A percentile compares a stretch with the other conserved stretches of the same genome.
Conservation (phyloP, 2,888 invertebrate genomes). For the Eupelmus urozonus region DNA sequence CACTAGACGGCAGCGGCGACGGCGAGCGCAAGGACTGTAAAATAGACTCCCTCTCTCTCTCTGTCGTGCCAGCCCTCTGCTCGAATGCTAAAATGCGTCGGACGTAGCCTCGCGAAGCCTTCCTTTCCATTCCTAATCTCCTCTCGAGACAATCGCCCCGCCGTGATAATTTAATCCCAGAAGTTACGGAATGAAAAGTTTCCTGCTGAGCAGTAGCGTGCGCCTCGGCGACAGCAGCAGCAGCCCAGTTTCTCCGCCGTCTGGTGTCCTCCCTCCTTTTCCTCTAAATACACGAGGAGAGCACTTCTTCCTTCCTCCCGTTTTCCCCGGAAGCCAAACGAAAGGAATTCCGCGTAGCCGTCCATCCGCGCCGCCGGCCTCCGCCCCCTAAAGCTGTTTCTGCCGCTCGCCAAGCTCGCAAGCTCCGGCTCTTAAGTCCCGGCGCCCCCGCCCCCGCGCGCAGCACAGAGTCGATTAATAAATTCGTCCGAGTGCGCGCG, state of each 20-base stretch:
- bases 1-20: conserved; percentile 4
- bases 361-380: conserved; percentile 17
- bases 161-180: conserved; percentile 76
- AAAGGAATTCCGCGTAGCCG: conserved; percentile 58
- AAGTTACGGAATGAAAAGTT: conserved; percentile 76
- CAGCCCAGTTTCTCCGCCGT: conserved; percentile 46
- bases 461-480: conserved; percentile 68
- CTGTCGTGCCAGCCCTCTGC: conserved; percentile 14
- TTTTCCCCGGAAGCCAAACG: conserved; percentile 57
- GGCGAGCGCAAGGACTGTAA: conserved; percentile 42
- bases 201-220: conserved; percentile 65
- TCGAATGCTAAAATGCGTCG: conserved; percentile 60
- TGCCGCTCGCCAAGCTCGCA: not conserved
- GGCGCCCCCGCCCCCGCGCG: conserved; percentile 21
- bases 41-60: conserved; percentile 38
- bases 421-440: not conserved
- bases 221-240: conserved; percentile 56
- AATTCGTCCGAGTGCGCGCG: conserved; percentile 62
- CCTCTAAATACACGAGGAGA: conserved; percentile 41
- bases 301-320: conserved; percentile 30
- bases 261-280: conserved; percentile 43
- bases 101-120: conserved; percentile 62
- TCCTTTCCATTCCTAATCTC: conserved; percentile 72
- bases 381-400: too few species aligned
- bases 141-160: conserved; percentile 74